These are phyloP conservation scores for Pagrus major DNA, from an alignment of 2,113 vertebrate genomes.

Conservation along the genomic window DNA sequence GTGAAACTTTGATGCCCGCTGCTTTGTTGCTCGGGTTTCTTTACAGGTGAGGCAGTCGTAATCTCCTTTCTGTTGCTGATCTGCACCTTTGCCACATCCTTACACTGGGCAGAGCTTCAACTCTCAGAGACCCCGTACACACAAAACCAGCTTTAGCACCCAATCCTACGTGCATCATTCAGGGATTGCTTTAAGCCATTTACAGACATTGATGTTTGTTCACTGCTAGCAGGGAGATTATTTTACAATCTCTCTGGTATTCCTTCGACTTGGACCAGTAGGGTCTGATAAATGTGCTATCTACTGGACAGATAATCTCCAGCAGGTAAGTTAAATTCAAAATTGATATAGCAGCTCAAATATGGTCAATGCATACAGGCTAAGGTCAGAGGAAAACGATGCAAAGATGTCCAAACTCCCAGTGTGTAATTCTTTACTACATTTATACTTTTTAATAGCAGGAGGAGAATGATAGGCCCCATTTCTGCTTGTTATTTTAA, in stretches of 20 bases:
- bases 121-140: no score
- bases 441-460: background rate
- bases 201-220: background rate
- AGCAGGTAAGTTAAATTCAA: background rate
- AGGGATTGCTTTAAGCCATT: conserved; percentile 3
- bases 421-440: background rate
- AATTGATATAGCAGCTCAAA: background rate
- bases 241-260: conserved; percentile 6
- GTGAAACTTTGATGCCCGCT: conserved; percentile 37
- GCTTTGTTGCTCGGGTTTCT: conserved; percentile 28
- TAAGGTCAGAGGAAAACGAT: background rate
- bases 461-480: background rate
- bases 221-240: conserved; percentile 7
- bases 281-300: conserved; percentile 1
- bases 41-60: conserved; percentile 4
- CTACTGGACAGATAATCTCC: background rate
- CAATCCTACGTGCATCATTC: background rate
- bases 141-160: background rate
- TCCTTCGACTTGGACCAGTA: background rate
- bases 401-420: background rate
- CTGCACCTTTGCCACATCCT: background rate
- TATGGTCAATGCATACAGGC: no score
- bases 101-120: background rate
- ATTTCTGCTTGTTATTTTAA: background rate
- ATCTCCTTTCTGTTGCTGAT: background rate